phyloP scores from a whole-genome alignment of 2,888 invertebrate species.

The Ectropis crepuscularia region DNA sequence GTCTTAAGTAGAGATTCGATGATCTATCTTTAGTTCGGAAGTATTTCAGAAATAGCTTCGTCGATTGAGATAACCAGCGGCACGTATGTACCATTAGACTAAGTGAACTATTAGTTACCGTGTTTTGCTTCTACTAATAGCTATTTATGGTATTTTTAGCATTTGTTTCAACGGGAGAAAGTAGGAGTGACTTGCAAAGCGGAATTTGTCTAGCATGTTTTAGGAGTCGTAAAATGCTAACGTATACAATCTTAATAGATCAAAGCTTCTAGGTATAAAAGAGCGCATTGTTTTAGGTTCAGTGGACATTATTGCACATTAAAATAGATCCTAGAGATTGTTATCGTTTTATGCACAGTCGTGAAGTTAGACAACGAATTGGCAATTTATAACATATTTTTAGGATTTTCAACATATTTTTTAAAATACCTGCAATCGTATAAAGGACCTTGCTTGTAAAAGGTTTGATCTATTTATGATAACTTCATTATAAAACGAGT shows the following conservation, averaged over 20 bases:
- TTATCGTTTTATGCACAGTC: neutral
- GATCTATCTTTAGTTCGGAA: conserved; percentile 32
- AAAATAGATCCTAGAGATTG: neutral
- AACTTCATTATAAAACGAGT: no score
- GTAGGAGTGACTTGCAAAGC: neutral
- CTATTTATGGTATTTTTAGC: conserved; percentile 14
- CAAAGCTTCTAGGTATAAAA: conserved; percentile 1
- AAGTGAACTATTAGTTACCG: conserved; percentile 25
- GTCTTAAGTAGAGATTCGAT: conserved; percentile 28
- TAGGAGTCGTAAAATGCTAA: conserved; percentile 21
- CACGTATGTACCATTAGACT: conserved; percentile 23
- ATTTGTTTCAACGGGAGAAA: neutral
- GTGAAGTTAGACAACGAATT: no score
- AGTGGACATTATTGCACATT: conserved; percentile 14
- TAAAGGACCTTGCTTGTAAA: no score
- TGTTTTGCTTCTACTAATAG: conserved; percentile 6
- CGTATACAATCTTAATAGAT: conserved; percentile 7
- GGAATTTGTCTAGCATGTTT: neutral
- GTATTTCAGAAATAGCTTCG: conserved; percentile 26
- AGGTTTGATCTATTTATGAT: no score
- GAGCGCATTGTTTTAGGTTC: conserved; percentile 1
- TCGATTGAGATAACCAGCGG: conserved; percentile 24
- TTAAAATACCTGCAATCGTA: no score
- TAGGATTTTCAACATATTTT: no score
- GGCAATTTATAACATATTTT: no score